A percentile compares a stretch with the other conserved stretches of the same genome.
Conservation (phyloP, 2,797 vertebrate genomes). For the Pagetopsis macropterus region DNA sequence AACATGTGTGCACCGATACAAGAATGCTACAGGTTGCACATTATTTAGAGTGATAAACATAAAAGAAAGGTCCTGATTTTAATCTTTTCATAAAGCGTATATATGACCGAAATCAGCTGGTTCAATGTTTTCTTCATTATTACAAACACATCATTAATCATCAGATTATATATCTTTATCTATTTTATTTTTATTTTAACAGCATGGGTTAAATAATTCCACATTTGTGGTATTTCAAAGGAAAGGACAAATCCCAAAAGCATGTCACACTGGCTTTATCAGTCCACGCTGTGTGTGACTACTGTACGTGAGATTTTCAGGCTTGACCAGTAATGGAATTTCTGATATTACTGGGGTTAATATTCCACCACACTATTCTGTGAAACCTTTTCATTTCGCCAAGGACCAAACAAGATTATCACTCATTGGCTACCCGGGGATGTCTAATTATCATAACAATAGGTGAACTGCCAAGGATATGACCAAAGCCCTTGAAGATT, state of each 20-base stretch:
- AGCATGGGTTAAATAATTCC: background rate
- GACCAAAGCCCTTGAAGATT: slow-evolving; percentile 66
- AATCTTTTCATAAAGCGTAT: slow-evolving; percentile 23
- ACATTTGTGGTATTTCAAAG: slow-evolving; percentile 6
- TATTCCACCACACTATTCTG: slow-evolving; percentile 65
- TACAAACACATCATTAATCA: background rate
- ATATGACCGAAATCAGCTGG: background rate
- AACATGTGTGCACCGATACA: slow-evolving; percentile 20
- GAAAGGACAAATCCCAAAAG: slow-evolving; percentile 10
- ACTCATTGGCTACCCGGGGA: slow-evolving; percentile 63
- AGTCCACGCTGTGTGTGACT: slow-evolving; percentile 20
- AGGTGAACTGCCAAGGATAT: slow-evolving; percentile 65
- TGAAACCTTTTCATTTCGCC: slow-evolving; percentile 68
- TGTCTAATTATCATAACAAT: slow-evolving; percentile 79
- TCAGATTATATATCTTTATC: background rate
- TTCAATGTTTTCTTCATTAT: slow-evolving; percentile 10
- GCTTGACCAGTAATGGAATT: slow-evolving; percentile 45
- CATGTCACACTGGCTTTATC: slow-evolving; percentile 17
- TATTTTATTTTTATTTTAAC: slow-evolving; percentile 1
- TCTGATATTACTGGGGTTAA: slow-evolving; percentile 67
- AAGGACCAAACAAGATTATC: slow-evolving; percentile 63
- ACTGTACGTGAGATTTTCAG: slow-evolving; percentile 24
- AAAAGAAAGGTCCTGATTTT: slow-evolving; percentile 29
- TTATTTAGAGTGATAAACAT: slow-evolving; percentile 32
- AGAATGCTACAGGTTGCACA: slow-evolving; percentile 73